These are phyloP conservation scores for Julus scanicus DNA, from an alignment of 2,888 invertebrate genomes.

Conservation along the genomic window DNA sequence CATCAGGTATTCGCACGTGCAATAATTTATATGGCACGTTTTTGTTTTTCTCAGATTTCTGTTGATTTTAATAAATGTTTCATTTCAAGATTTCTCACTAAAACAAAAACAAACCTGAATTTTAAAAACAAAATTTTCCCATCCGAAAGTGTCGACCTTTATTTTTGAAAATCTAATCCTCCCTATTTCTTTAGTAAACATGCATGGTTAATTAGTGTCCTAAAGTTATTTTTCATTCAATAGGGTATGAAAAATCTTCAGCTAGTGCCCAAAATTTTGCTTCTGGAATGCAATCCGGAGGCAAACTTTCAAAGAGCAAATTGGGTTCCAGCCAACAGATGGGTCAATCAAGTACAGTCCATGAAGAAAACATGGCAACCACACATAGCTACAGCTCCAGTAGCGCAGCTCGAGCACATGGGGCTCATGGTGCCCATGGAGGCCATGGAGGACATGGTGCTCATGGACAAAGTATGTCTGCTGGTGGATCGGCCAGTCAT, in stretches of 20 bases:
- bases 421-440: not conserved
- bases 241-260: slow-evolving; percentile 37
- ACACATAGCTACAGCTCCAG: slow-evolving; percentile 34
- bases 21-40: too few relatives aligned
- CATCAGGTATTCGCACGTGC: not conserved
- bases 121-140: too few relatives aligned
- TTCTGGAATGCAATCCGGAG: slow-evolving; percentile 47
- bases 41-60: too few relatives aligned
- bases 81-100: too few relatives aligned
- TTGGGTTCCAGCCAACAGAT: slow-evolving; percentile 19
- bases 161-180: too few relatives aligned
- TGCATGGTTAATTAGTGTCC: not conserved
- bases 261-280: not conserved
- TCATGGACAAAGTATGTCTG: not conserved
- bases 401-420: slow-evolving; percentile 25
- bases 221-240: not conserved
- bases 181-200: too few relatives aligned
- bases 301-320: slow-evolving; percentile 49
- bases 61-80: too few relatives aligned
- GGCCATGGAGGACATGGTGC: not conserved
- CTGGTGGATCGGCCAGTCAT: not conserved
- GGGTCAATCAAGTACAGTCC: slow-evolving; percentile 41
- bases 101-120: too few relatives aligned
- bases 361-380: slow-evolving; percentile 42
- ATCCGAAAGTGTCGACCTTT: too few relatives aligned